phyloP scores from a whole-genome alignment of 2,797 vertebrate species.

The Austrolebias charrua region DNA sequence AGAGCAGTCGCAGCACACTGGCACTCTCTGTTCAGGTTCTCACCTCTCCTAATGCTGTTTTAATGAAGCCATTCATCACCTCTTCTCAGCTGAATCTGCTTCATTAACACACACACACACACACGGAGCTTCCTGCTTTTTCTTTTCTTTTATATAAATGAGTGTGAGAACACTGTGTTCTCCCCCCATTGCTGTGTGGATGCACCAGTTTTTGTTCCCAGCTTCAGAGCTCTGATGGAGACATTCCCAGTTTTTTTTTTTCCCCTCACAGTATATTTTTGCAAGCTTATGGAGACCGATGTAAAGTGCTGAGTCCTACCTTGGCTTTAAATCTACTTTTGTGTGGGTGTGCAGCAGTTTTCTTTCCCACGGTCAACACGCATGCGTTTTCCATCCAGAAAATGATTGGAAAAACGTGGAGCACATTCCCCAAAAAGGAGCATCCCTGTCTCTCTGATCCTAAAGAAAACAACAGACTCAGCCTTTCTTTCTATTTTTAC shows the following conservation, averaged over 20 bases:
- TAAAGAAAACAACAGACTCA: conserved; percentile 5
- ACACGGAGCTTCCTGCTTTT: conserved; percentile 32
- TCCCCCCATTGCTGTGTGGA: conserved; percentile 60
- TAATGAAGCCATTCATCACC: conserved; percentile 85
- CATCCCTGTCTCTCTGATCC: conserved; percentile 28
- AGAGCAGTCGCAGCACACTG: conserved; percentile 44
- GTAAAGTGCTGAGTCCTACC: conserved; percentile 52
- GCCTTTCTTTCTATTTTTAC: conserved; percentile 6
- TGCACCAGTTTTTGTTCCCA: conserved; percentile 57
- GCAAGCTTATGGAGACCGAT: conserved; percentile 31
- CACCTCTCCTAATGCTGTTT: conserved; percentile 81
- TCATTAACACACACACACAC: conserved; percentile 35
- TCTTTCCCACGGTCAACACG: conserved; percentile 38
- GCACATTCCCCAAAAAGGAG: conserved; percentile 9
- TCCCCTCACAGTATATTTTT: conserved; percentile 27
- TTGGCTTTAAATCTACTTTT: conserved; percentile 43
- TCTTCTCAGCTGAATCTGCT: conserved; percentile 67
- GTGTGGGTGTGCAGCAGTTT: conserved; percentile 35
- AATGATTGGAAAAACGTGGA: conserved; percentile 3
- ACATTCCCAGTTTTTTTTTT: conserved; percentile 6
- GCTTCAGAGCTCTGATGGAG: conserved; percentile 48
- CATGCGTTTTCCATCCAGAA: conserved; percentile 1
- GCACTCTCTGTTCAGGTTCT: conserved; percentile 60
- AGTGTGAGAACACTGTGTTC: conserved; percentile 63
- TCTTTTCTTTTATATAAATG: conserved; percentile 37